Conservation (phyloP, 2,797 vertebrate species). For the Pterois miles region DNA sequence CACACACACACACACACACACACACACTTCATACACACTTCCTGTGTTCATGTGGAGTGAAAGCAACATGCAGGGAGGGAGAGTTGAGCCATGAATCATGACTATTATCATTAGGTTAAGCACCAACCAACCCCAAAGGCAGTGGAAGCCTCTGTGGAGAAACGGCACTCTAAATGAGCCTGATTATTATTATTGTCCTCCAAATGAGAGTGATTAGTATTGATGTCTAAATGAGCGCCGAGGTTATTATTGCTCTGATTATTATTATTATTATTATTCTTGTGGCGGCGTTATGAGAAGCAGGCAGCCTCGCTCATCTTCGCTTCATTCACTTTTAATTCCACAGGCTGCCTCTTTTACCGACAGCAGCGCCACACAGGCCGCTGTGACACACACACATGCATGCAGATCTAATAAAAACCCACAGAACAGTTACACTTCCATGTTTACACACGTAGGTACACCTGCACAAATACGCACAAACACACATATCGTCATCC, state of each 20-base stretch:
- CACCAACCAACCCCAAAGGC: slow-evolving; percentile 83
- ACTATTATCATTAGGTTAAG: slow-evolving; percentile 87
- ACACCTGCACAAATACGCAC: not conserved
- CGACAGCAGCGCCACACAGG: slow-evolving; percentile 38
- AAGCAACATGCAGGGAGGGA: slow-evolving; percentile 74
- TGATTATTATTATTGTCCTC: slow-evolving; percentile 85
- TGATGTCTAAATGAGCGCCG: slow-evolving; percentile 83
- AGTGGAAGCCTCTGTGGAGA: slow-evolving; percentile 77
- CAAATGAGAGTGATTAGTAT: slow-evolving; percentile 85
- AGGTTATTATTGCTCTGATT: slow-evolving; percentile 78
- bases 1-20: not conserved
- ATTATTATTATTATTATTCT: slow-evolving; percentile 71
- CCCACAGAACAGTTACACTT: not conserved
- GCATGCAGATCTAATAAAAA: slow-evolving; percentile 37
- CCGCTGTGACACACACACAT: slow-evolving; percentile 21
- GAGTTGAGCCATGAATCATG: slow-evolving; percentile 86
- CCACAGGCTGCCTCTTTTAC: slow-evolving; percentile 72
- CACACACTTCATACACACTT: slow-evolving; percentile 26
- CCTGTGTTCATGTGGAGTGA: slow-evolving; percentile 53
- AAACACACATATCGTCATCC: not conserved
- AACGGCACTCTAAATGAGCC: slow-evolving; percentile 81
- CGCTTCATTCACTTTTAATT: slow-evolving; percentile 81
- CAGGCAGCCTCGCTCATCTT: slow-evolving; percentile 60
- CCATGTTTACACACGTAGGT: not conserved
- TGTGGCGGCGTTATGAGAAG: slow-evolving; percentile 61